Conservation (phyloP, 64 coral and sea anemone species). For the Porites lutea region DNA sequence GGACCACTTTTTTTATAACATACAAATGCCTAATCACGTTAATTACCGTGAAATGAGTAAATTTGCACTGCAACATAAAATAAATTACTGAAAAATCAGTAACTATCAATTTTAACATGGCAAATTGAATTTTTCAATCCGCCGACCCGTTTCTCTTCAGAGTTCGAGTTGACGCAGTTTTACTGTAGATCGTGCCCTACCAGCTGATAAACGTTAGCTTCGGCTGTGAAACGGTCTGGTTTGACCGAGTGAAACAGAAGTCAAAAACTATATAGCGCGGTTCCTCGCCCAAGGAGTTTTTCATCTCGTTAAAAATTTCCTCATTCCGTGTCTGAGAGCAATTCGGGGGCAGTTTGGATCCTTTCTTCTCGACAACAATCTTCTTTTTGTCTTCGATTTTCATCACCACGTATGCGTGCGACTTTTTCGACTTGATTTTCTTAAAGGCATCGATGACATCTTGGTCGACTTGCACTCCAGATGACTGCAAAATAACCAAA, state of each 20-base stretch:
- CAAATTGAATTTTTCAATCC: too few relatives aligned
- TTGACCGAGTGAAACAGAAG: constrained; percentile 30
- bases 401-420: constrained; percentile 43
- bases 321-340: constrained; percentile 17
- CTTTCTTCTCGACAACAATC: constrained; percentile 14
- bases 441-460: constrained; percentile 8
- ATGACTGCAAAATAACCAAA: not conserved
- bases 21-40: too few relatives aligned
- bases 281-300: not conserved
- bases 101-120: too few relatives aligned
- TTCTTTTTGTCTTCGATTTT: constrained; percentile 38
- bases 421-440: constrained; percentile 19
- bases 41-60: too few relatives aligned
- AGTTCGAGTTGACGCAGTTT: too few relatives aligned
- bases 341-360: constrained; percentile 8
- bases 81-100: too few relatives aligned
- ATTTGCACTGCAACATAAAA: too few relatives aligned
- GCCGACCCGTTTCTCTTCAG: too few relatives aligned
- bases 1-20: too few relatives aligned
- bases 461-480: constrained; percentile 35
- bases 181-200: not conserved
- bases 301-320: constrained; percentile 33
- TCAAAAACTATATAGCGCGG: constrained; percentile 43
- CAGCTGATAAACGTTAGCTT: constrained; percentile 30
- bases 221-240: not conserved